Percentiles rank a stretch among this genome's conserved stretches.
Conservation (phyloP, 2,888 invertebrate species). For the Arctia plantaginis region DNA sequence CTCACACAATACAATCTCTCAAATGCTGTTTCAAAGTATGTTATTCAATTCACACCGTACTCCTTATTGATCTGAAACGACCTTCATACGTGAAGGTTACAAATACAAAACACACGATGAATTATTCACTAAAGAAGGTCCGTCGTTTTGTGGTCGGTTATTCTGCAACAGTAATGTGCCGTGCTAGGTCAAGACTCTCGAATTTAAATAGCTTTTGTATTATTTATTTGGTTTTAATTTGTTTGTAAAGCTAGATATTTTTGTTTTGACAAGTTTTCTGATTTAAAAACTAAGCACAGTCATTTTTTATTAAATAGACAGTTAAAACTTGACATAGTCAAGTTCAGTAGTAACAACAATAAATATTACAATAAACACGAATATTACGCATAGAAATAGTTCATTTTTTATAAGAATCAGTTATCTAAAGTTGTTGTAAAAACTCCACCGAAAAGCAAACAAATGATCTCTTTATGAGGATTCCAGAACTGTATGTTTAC, state of each 20-base stretch:
- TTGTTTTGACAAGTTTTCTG: neutral
- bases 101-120: slow-evolving; percentile 66
- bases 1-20: neutral
- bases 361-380: too few species aligned
- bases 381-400: too few species aligned
- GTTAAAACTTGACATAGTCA: too few species aligned
- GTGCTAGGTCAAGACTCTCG: slow-evolving; percentile 43
- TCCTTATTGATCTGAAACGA: slow-evolving; percentile 21
- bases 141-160: slow-evolving; percentile 66
- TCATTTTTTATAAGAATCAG: too few species aligned
- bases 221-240: slow-evolving; percentile 32
- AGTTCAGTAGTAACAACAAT: too few species aligned
- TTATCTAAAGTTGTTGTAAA: too few species aligned
- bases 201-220: slow-evolving; percentile 30
- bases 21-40: slow-evolving; percentile 6
- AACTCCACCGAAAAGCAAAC: too few species aligned
- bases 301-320: too few species aligned
- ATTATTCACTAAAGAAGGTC: slow-evolving; percentile 64
- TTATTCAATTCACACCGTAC: slow-evolving; percentile 25
- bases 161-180: slow-evolving; percentile 59
- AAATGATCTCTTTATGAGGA: too few species aligned
- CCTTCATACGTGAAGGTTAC: slow-evolving; percentile 41
- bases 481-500: too few species aligned
- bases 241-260: slow-evolving; percentile 9
- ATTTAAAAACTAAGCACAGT: neutral